Evolutionary conservation across 2,797 vertebrate genomes (phyloP), one percentile per base, ranked within the genome.

Genomic region (Chanos chanos): DNA sequence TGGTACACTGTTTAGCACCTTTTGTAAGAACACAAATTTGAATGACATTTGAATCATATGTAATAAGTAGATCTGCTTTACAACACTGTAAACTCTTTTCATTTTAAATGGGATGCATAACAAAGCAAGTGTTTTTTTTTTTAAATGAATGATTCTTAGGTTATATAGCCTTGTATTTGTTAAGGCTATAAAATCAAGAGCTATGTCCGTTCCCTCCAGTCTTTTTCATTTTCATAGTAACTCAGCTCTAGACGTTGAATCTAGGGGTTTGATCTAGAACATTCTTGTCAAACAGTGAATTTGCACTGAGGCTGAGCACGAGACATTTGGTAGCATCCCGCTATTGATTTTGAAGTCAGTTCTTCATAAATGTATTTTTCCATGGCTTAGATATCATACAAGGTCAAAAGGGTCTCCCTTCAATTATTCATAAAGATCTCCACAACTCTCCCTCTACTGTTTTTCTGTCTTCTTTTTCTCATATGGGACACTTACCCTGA

Each of bases 331-430:
- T 39, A 5, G 6, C 45, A 36, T 61, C 64, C 67, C 63, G 47
- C 68, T 74, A 75, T 77, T 79, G 76, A 75, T 66, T 72, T 66
- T 36, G 16, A 51, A 49, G 41, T 44, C 44, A 12, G 34, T 47
- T 27, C 72, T 61, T 58, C 36, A 56, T 56, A 45, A 71, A 59
- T 48, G 47, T 54, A 44, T 31, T 22, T 31, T 36, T 72, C 59
- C 50, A 27, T 3, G 33, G 54, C 12, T 55, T 68, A 61, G 69
- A 76, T 63, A 67, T 75, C 66, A 61, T 39, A 49, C 74, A 80
- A 83, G 80, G 80, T 83, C 77, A 79, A 73, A 64, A 53, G 66
- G 56, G 61, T 68, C 31, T 51, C 52, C 49, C 50, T 50, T 73
- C 56, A 71, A 74, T 72, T 77, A 76, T 77, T 75, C 30, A 55